A percentile compares a stretch with the other conserved stretches of the same genome.
phyloP scores from a whole-genome alignment of 1,140 invertebrate genomes.

The Drosophila watanabei region DNA sequence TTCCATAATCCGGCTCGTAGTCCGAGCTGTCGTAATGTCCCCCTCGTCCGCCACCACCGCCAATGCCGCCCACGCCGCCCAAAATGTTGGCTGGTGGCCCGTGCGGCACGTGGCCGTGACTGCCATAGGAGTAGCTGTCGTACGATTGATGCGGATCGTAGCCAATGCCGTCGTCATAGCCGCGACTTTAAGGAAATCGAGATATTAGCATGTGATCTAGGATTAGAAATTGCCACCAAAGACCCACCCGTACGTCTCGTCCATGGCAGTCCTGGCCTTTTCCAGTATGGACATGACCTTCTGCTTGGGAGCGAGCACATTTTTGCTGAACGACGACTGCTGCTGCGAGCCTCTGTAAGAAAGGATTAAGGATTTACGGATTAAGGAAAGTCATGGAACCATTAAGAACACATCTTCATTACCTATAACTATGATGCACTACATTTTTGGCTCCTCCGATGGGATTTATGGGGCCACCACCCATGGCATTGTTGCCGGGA shows the following conservation, averaged over 20 bases:
- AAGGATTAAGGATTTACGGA: not conserved
- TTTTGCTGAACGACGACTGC: slow-evolving; percentile 85
- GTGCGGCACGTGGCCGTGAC: slow-evolving; percentile 68
- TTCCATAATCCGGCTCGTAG: slow-evolving; percentile 78
- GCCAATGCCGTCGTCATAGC: slow-evolving; percentile 76
- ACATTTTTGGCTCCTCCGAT: slow-evolving; percentile 52
- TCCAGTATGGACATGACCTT: slow-evolving; percentile 94
- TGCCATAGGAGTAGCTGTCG: slow-evolving; percentile 72
- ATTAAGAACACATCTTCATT: not conserved
- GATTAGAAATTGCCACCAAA: no score
- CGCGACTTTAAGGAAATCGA: slow-evolving; percentile 54
- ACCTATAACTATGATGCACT: slow-evolving; percentile 70
- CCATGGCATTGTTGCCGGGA: slow-evolving; percentile 38
- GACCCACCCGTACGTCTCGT: slow-evolving; percentile 89
- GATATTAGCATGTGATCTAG: not conserved
- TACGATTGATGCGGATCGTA: slow-evolving; percentile 77
- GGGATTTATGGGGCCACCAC: slow-evolving; percentile 24
- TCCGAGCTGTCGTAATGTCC: slow-evolving; percentile 74
- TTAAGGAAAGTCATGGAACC: fast-evolving
- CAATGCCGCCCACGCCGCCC: slow-evolving; percentile 55
- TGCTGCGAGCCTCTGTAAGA: slow-evolving; percentile 55
- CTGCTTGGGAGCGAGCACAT: slow-evolving; percentile 89
- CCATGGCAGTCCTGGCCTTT: slow-evolving; percentile 92
- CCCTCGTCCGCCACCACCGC: slow-evolving; percentile 48
- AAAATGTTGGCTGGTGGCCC: slow-evolving; percentile 61